Base-by-base conservation (phyloP, 2,888 invertebrate genomes). In the Neuroscelio doddi region DNA sequence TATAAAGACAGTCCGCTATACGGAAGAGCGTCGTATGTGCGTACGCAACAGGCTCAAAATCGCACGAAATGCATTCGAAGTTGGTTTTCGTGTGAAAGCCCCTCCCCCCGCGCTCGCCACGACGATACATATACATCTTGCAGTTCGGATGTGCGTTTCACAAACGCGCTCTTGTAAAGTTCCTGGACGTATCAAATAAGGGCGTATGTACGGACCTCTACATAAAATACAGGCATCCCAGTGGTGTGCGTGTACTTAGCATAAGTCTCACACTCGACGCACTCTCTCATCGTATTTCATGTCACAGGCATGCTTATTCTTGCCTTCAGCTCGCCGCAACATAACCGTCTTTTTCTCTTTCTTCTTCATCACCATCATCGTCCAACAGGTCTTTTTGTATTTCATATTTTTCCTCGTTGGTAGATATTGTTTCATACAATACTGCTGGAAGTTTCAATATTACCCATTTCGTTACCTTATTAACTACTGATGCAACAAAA, bases 211-310 rank as follows among this genome's bases (percentile, higher is more conserved):
- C 45, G 66, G 45, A 69, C 46, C 64, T 56, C 27, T 17, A 53
- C 63, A 72, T 69, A 68, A 71, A 71, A 64, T 58, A 58, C 68
- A 66, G 66, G 68, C 51, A 66, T 49, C 24, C 56, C 36, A 32
- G 47, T 45, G 30, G 77, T 75, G 72, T 75, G 75, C 76, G 75
- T 76, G 80, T 78, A 80, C 79, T 82, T 82, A 80, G 80, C 81
- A 81, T 81, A 80, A 80, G 81, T 77, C n/a, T n/a, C n/a, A n/a
- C n/a, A n/a, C n/a, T n/a, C n/a, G n/a, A n/a, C 81, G 81, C 80
- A 74, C 75, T 82, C 80, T 82, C 80, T 79, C 81, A 80, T 82
- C 81, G 80, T 82, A 82, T 81, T 82, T 82, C 80, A 82, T 77
- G 68, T 75, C 70, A 53, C 50, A 71, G 59, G 66, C 70, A 67